Evolutionary conservation across 2,888 invertebrate species (phyloP).

Genomic region (Eulithis testata): DNA sequence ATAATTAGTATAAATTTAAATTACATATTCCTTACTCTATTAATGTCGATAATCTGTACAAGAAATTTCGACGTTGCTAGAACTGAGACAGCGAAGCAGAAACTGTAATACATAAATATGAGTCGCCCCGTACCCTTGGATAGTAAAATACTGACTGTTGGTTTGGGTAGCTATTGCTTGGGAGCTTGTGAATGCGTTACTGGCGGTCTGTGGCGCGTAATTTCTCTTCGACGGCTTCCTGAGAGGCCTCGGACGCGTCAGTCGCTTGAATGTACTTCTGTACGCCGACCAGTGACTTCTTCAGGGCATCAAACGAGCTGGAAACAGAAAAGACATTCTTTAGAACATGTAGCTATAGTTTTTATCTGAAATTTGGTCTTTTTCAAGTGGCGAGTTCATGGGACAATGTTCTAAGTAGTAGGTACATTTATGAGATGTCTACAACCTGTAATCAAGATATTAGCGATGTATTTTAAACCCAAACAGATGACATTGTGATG

Average conservation of each 20-base stretch:
- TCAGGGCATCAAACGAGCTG: conserved; percentile 99
- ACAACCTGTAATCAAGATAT: too few species aligned
- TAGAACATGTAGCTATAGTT: too few species aligned
- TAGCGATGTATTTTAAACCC: too few species aligned
- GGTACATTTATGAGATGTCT: too few species aligned
- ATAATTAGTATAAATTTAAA: conserved; percentile 83
- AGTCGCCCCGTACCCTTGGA: conserved; percentile 15
- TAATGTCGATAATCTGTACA: conserved; percentile 56
- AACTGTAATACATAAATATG: conserved; percentile 30
- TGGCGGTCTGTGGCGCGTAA: conserved; percentile 97
- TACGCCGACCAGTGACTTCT: conserved; percentile 97
- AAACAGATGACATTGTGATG: too few species aligned
- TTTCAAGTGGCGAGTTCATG: too few species aligned
- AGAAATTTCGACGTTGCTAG: conserved; percentile 36
- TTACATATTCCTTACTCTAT: conserved; percentile 74
- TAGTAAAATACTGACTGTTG: conserved; percentile 30
- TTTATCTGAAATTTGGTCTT: too few species aligned
- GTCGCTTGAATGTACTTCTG: conserved; percentile 99
- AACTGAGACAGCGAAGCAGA: conserved; percentile 38
- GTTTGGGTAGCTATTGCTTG: conserved; percentile 34
- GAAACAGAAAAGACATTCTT: conserved; percentile 9
- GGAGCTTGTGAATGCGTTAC: conserved; percentile 79
- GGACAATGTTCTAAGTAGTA: too few species aligned
- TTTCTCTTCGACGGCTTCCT: conserved; percentile 97
- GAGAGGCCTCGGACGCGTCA: conserved; percentile 96